Evolutionary conservation across 2,888 invertebrate species (phyloP).

Genomic region (Napeogenes inachia): DNA sequence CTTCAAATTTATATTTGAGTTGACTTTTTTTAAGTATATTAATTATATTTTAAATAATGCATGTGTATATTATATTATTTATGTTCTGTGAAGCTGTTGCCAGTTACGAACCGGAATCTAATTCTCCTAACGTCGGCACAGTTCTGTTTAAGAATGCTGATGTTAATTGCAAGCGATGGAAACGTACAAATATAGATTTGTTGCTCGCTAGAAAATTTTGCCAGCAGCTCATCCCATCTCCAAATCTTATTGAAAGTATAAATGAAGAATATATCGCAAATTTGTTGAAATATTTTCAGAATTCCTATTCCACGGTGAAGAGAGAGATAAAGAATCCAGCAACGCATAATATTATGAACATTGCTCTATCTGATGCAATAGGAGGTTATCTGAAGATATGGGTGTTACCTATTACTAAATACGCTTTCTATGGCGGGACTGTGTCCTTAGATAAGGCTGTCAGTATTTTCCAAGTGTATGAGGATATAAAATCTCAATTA

Average conservation of each 20-base stretch:
- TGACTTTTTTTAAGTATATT: slow-evolving; percentile 55
- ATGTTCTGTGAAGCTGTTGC: slow-evolving; percentile 27
- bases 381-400: slow-evolving; percentile 80
- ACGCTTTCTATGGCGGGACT: slow-evolving; percentile 80
- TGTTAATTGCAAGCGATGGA: slow-evolving; percentile 45
- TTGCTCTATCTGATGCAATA: slow-evolving; percentile 67
- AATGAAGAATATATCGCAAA: slow-evolving; percentile 45
- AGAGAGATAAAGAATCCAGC: slow-evolving; percentile 39
- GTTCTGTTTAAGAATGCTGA: slow-evolving; percentile 51
- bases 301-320: slow-evolving; percentile 45
- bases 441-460: slow-evolving; percentile 73
- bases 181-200: slow-evolving; percentile 40
- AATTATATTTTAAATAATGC: slow-evolving; percentile 33
- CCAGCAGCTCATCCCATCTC: slow-evolving; percentile 51
- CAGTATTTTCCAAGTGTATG: slow-evolving; percentile 75
- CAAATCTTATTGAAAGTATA: slow-evolving; percentile 37
- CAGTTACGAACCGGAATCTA: slow-evolving; percentile 24
- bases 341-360: slow-evolving; percentile 44
- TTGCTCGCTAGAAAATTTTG: slow-evolving; percentile 52
- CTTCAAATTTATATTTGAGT: slow-evolving; percentile 6
- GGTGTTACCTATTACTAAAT: slow-evolving; percentile 77
- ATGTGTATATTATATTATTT: slow-evolving; percentile 19
- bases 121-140: slow-evolving; percentile 53
- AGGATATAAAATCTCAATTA: slow-evolving; percentile 76
- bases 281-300: slow-evolving; percentile 48